Evolutionary conservation across 2,888 invertebrate species (phyloP).

Genomic region (Petrolisthes cinctipes): DNA sequence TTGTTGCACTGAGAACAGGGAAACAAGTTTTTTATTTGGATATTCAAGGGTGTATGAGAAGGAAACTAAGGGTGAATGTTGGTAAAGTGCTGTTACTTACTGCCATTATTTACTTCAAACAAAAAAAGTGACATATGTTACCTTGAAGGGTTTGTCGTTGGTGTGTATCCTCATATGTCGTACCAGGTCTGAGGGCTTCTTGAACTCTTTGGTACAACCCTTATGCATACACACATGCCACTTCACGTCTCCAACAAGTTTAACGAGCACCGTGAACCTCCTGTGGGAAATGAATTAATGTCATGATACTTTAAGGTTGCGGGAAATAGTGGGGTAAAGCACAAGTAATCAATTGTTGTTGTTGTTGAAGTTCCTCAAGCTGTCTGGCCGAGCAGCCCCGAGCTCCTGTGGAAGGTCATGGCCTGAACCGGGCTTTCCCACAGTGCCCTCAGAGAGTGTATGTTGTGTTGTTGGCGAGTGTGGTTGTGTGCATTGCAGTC

Average conservation of each 20-base stretch:
- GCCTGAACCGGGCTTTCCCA: too few species aligned
- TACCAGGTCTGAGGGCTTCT: conserved; percentile 80
- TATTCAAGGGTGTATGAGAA: background rate
- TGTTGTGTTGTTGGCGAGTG: too few species aligned
- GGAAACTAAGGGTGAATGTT: conserved; percentile 24
- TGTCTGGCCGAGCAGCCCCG: too few species aligned
- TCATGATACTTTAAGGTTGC: too few species aligned
- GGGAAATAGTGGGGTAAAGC: too few species aligned
- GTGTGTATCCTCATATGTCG: conserved; percentile 80
- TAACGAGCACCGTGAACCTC: conserved; percentile 73
- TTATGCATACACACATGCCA: conserved; percentile 77
- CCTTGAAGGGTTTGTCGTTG: conserved; percentile 78
- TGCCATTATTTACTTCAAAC: background rate
- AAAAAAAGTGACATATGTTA: conserved; percentile 66
- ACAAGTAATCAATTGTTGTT: too few species aligned
- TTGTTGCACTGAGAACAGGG: conserved; percentile 72
- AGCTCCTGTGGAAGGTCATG: too few species aligned
- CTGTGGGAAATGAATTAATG: conserved; percentile 55
- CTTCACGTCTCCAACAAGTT: conserved; percentile 74
- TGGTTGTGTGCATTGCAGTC: too few species aligned
- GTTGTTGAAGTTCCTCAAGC: too few species aligned
- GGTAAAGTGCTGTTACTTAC: background rate
- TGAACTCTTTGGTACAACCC: conserved; percentile 77
- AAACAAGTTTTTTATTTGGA: background rate
- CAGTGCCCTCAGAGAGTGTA: too few species aligned